phyloP scores from a whole-genome alignment of 2,888 invertebrate species.

The Rugalucina vietnamica region DNA sequence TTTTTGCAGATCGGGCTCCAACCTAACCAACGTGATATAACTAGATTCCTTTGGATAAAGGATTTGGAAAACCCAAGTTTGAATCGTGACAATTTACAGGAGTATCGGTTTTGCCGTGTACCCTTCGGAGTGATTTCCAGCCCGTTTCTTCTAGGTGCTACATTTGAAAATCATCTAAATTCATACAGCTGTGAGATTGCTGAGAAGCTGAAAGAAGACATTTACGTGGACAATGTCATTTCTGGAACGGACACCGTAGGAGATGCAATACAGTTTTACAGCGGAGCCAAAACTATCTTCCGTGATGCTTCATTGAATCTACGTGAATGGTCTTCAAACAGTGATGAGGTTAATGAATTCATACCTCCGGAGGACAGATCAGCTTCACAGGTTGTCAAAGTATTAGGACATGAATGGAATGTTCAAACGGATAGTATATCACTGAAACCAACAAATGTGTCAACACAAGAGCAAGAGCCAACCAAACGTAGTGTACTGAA shows the following conservation, averaged over 20 bases:
- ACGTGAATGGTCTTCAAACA: slow-evolving; percentile 32
- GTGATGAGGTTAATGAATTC: not conserved
- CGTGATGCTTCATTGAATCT: slow-evolving; percentile 17
- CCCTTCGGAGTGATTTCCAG: not conserved
- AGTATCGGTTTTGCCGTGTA: not conserved
- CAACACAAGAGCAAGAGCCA: not conserved
- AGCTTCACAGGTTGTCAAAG: not conserved
- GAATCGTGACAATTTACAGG: not conserved
- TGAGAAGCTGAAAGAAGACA: slow-evolving; percentile 18
- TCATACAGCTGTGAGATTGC: not conserved
- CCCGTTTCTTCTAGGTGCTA: not conserved
- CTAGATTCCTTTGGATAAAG: not conserved
- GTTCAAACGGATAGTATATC: not conserved
- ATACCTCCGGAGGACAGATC: slow-evolving; percentile 3
- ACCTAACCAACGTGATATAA: not conserved
- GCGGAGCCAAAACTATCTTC: slow-evolving; percentile 5
- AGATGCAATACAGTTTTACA: no score
- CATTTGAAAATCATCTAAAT: not conserved
- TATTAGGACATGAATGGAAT: slow-evolving; percentile 31
- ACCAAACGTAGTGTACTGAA: slow-evolving; percentile 17
- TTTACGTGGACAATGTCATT: slow-evolving; percentile 21
- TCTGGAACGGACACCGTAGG: not conserved
- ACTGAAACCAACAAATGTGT: not conserved
- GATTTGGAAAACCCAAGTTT: not conserved
- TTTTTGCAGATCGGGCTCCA: slow-evolving; percentile 11